These are phyloP conservation scores for Cacoxenus indagator DNA, from an alignment of 2,888 invertebrate species.

Conservation along the genomic window DNA sequence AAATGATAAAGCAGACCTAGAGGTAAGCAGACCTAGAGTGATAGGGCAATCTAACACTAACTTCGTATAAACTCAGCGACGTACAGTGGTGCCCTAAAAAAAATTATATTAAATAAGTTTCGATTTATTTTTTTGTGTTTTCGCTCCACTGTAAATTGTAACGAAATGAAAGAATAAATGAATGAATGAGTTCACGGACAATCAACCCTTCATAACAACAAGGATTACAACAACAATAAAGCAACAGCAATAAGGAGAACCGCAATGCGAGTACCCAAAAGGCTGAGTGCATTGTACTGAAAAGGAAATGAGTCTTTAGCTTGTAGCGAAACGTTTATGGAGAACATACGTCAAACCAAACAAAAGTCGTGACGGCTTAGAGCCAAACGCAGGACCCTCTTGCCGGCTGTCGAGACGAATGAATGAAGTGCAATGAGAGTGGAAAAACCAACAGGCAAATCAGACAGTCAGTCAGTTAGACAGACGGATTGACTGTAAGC, in stretches of 20 bases:
- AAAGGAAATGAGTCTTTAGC: conserved; percentile 20
- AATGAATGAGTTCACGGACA: conserved; percentile 42
- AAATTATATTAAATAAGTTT: no score
- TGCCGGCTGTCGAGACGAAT: no score
- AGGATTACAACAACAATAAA: conserved; percentile 48
- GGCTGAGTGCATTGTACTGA: conserved; percentile 56
- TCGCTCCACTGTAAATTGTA: conserved; percentile 31
- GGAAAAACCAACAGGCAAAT: not conserved
- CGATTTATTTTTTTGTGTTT: not conserved
- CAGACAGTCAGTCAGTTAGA: not conserved
- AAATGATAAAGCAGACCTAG: no score
- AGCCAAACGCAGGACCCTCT: not conserved
- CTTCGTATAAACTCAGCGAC: no score
- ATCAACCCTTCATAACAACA: conserved; percentile 59
- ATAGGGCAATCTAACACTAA: no score
- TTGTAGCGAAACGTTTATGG: conserved; percentile 41
- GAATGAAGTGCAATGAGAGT: no score
- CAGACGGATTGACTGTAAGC: conserved; percentile 27
- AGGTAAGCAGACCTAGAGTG: no score
- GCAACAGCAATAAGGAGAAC: conserved; percentile 24
- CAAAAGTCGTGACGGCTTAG: conserved; percentile 31
- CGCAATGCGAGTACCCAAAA: conserved; percentile 16
- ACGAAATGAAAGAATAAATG: conserved; percentile 15
- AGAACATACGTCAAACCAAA: conserved; percentile 37
- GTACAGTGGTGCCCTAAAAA: no score